Percentiles rank a stretch among this genome's conserved stretches.
These are phyloP conservation scores for Danaus melanippus DNA, from an alignment of 1,140 invertebrate species.

Conservation along the genomic window DNA sequence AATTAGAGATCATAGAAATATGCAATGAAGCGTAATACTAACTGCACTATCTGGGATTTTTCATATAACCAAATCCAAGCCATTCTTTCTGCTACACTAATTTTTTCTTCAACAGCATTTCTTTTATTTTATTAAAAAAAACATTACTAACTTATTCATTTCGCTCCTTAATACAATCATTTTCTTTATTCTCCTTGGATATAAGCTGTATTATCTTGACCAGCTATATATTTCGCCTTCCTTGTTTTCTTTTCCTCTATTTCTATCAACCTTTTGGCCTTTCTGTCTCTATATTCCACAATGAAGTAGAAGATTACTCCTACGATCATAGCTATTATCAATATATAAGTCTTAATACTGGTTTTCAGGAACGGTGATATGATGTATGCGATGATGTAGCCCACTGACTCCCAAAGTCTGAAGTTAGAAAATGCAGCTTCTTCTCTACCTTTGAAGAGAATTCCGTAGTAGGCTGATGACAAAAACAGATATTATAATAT, in stretches of 20 bases:
- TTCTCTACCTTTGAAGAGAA: slow-evolving; percentile 87
- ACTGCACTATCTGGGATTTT: no score
- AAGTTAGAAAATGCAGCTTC: slow-evolving; percentile 96
- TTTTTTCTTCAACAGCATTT: no score
- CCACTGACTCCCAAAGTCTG: slow-evolving; percentile 91
- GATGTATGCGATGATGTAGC: slow-evolving; percentile 89
- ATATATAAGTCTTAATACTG: slow-evolving; percentile 81
- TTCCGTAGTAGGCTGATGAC: slow-evolving; percentile 85
- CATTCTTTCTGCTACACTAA: no score
- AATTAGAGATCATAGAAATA: no score
- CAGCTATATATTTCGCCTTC: slow-evolving; percentile 29
- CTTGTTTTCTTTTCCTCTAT: slow-evolving; percentile 20
- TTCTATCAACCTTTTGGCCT: slow-evolving; percentile 22
- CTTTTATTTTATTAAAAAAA: no score
- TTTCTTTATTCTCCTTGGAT: slow-evolving; percentile 25
- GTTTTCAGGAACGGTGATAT: slow-evolving; percentile 86
- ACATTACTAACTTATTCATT: no score
- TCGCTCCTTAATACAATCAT: no score
- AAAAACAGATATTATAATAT: slow-evolving; percentile 12
- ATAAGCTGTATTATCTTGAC: slow-evolving; percentile 53
- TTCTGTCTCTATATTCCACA: slow-evolving; percentile 52
- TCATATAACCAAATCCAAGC: no score
- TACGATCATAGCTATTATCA: slow-evolving; percentile 80
- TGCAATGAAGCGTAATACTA: no score
- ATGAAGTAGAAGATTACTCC: slow-evolving; percentile 80